These are phyloP conservation scores for Siderastrea siderea DNA, from an alignment of 92 coral and sea anemone genomes.

Conservation along the genomic window DNA sequence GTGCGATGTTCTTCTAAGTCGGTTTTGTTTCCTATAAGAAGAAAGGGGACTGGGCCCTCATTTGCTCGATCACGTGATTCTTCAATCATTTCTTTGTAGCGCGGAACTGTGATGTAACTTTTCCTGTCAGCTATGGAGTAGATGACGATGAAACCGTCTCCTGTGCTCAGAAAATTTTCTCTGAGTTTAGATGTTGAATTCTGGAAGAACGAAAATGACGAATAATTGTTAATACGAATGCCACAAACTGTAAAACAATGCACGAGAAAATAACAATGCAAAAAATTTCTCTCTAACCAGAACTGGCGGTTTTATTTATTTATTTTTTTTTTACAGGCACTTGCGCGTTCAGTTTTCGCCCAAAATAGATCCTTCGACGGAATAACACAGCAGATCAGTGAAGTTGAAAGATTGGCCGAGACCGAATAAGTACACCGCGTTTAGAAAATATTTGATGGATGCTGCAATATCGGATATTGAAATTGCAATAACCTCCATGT, in stretches of 20 bases:
- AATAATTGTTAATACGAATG: not conserved
- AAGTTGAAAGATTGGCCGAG: too few species aligned
- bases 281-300: too few species aligned
- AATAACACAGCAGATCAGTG: too few species aligned
- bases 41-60: slow-evolving; percentile 46
- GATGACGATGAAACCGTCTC: slow-evolving; percentile 81
- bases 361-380: too few species aligned
- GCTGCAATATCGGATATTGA: not conserved
- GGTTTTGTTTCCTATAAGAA: slow-evolving; percentile 76
- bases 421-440: too few species aligned
- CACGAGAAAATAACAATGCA: not conserved
- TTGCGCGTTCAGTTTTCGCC: too few species aligned
- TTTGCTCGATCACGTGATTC: slow-evolving; percentile 57
- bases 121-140: slow-evolving; percentile 79
- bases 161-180: slow-evolving; percentile 67
- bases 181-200: slow-evolving; percentile 50
- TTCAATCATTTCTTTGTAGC: slow-evolving; percentile 72
- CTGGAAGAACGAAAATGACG: slow-evolving; percentile 21
- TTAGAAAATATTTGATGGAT: too few species aligned
- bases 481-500: not conserved
- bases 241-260: not conserved
- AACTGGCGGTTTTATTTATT: too few species aligned
- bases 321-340: too few species aligned
- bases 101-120: slow-evolving; percentile 76
- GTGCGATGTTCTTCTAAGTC: slow-evolving; percentile 76